Percentiles rank a stretch among this genome's conserved stretches.
Conservation (phyloP, 2,888 invertebrate genomes). For the Sympetrum striolatum region DNA sequence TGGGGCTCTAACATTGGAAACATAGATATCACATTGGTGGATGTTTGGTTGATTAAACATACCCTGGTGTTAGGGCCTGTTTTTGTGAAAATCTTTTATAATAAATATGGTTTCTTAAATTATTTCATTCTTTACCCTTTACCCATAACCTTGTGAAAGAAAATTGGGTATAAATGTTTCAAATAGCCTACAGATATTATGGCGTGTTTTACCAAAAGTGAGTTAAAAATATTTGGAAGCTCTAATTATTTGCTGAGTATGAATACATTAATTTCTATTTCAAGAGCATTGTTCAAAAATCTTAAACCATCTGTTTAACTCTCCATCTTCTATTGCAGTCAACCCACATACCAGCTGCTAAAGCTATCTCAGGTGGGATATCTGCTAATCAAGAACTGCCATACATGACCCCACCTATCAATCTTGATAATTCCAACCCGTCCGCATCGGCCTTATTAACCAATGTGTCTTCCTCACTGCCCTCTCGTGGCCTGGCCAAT, state of each 20-base stretch:
- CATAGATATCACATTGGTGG: too few relatives aligned
- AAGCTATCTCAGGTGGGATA: constrained; percentile 83
- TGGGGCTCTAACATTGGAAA: too few relatives aligned
- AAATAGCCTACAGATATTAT: too few relatives aligned
- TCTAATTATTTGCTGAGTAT: background rate
- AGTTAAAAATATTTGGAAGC: background rate
- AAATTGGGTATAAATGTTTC: too few relatives aligned
- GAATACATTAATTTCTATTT: background rate
- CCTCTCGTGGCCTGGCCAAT: background rate
- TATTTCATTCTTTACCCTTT: too few relatives aligned
- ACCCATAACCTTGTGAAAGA: too few relatives aligned
- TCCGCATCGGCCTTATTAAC: constrained; percentile 33
- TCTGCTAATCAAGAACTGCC: constrained; percentile 88
- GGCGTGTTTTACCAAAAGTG: too few relatives aligned
- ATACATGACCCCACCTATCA: constrained; percentile 84
- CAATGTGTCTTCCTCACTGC: constrained; percentile 34
- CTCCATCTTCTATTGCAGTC: background rate
- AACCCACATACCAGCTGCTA: constrained; percentile 79
- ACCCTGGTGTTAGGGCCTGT: too few relatives aligned
- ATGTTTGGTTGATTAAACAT: too few relatives aligned
- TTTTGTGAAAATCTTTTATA: too few relatives aligned
- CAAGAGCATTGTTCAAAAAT: too few relatives aligned
- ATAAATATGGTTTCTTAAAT: too few relatives aligned
- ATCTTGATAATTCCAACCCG: constrained; percentile 50
- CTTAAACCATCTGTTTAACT: background rate